Conservation (phyloP, 2,888 invertebrate genomes). For the Leucophenga maculata region DNA sequence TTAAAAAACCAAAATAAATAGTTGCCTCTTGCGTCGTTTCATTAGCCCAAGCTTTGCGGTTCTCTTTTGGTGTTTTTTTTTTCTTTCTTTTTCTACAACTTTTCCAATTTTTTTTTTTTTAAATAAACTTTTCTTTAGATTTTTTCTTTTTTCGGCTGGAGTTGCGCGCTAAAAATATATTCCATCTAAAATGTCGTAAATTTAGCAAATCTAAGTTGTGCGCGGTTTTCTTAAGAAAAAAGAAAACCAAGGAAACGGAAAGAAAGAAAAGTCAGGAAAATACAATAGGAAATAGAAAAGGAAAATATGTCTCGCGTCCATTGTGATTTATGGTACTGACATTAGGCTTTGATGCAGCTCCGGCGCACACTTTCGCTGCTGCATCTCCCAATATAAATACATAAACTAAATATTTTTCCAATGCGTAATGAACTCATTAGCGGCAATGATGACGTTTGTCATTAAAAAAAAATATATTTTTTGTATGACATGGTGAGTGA, state of each 20-base stretch:
- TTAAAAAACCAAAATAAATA: too few relatives aligned
- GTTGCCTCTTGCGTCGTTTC: conserved; percentile 52
- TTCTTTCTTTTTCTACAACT: background rate
- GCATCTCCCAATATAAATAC: conserved; percentile 27
- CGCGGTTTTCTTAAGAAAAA: too few relatives aligned
- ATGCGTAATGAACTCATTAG: conserved; percentile 57
- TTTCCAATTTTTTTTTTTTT: background rate
- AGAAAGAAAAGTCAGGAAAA: background rate
- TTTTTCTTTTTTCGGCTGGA: conserved; percentile 32
- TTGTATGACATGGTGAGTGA: conserved; percentile 24
- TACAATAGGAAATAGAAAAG: conserved; percentile 4
- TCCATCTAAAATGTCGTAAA: conserved; percentile 42
- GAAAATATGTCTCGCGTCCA: background rate
- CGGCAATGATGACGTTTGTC: conserved; percentile 31
- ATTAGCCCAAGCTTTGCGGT: conserved; percentile 43
- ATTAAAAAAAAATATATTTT: conserved; percentile 35
- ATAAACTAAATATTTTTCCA: conserved; percentile 24
- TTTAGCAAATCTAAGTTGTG: conserved; percentile 44
- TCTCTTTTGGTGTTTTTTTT: background rate
- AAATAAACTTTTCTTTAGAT: conserved; percentile 26
- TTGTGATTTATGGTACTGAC: conserved; percentile 57
- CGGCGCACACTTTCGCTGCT: conserved; percentile 35
- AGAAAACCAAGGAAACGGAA: too few relatives aligned
- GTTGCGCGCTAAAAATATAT: conserved; percentile 39
- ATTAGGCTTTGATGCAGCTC: conserved; percentile 48